Evolutionary conservation across 2,113 vertebrate species (phyloP).

Genomic region (Onychostoma macrolepis): DNA sequence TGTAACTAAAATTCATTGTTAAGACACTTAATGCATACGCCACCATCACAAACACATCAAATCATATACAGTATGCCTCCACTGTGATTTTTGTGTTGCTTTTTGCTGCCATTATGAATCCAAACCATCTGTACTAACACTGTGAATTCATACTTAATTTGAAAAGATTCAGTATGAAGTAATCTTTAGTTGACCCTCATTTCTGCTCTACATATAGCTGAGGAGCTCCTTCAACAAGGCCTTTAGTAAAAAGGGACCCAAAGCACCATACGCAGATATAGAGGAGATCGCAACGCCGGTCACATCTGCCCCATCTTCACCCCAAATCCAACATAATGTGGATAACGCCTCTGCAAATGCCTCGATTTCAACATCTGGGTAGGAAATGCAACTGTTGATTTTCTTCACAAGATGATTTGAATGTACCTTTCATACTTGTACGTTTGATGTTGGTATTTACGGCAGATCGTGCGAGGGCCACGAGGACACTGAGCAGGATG

Average conservation of each 20-base stretch:
- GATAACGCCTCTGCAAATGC: constrained; percentile 79
- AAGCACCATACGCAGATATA: constrained; percentile 93
- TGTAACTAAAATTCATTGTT: neutral
- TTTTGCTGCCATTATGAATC: neutral
- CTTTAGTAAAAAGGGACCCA: constrained; percentile 95
- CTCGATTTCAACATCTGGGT: constrained; percentile 81
- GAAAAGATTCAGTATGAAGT: neutral
- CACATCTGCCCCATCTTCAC: constrained; percentile 93
- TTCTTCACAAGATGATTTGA: neutral
- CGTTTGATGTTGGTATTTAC: neutral
- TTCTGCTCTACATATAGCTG: constrained; percentile 74
- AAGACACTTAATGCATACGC: neutral
- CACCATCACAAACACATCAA: neutral
- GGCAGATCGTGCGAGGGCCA: constrained; percentile 64
- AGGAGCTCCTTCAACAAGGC: constrained; percentile 98
- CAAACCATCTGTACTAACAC: neutral
- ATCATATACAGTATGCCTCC: neutral
- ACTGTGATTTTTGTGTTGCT: neutral
- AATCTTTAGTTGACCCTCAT: neutral
- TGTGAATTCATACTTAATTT: neutral
- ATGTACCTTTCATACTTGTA: neutral
- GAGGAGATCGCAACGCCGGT: constrained; percentile 95
- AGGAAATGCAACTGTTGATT: constrained; percentile 37
- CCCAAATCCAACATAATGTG: constrained; percentile 81
- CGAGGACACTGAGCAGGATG: constrained; percentile 77